Evolutionary conservation across 2,888 invertebrate genomes (phyloP), one percentile per base, ranked within the genome.

Genomic region (Agrochola litura): DNA sequence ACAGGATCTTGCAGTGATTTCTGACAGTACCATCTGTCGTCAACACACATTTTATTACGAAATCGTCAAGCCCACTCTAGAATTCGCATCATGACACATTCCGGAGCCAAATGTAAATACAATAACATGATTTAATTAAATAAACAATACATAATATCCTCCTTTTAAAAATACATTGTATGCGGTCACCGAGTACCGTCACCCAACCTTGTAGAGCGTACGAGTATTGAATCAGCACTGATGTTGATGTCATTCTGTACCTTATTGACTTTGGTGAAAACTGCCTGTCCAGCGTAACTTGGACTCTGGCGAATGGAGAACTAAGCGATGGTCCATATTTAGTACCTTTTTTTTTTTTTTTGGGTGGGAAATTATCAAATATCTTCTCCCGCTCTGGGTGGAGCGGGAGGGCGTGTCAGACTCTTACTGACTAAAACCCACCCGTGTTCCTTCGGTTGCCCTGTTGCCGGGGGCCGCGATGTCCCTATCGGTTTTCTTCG

Each of bases 201-300:
- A 81, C 6, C 60, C 49, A 37, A 10, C 80, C 80, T 80, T 81
- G 70, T 71, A 75, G 5, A 80, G 67, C 12, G n/a, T 2, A 37
- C 61, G n/a, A n/a, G n/a, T n/a, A n/a, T n/a, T 81, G 80, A 81
- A 61, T 79, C 80, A 81, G 25, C 10, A 2, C 66, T 81, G 80
- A 81, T 79, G 80, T 81, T 81, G 80, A 81, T 79, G 80, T 81
- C 80, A 81, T 79, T 3, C 66, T 10, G 16, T 43, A 22, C 19
- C 9, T 30, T 58, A 49, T 69, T 25, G 52, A 60, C 37, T 78
- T 58, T 66, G 52, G 37, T 66, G 52, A 43, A 8, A 25, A 66
- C 65, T 9, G 1, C 2, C 0, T 5, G 9, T 0, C 60, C n/a
- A 65, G 6, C 5, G 16, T 49, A 14, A 9, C 49, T 58, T 58